A percentile compares a stretch with the other conserved stretches of the same genome.
Conservation (phyloP, 2,797 vertebrate genomes). For the Enteromius paludinosus region DNA sequence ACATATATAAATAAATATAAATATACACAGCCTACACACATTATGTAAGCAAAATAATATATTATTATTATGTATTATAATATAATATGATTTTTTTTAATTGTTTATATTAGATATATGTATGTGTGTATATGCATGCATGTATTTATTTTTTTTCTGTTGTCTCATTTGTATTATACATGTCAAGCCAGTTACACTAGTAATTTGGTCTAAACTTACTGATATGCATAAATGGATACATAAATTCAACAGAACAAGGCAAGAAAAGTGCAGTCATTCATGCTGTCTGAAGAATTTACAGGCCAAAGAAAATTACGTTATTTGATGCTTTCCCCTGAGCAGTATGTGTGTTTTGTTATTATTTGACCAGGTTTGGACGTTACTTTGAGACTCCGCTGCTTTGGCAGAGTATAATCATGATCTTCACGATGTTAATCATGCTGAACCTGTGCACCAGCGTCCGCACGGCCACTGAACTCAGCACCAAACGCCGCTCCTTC, state of each 20-base stretch:
- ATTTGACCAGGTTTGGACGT: constrained; percentile 85
- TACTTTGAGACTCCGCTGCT: constrained; percentile 91
- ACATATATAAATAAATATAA: too few species aligned
- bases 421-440: constrained; percentile 93
- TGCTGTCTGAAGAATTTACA: constrained; percentile 1
- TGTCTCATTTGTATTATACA: not conserved
- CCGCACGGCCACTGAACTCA: constrained; percentile 85
- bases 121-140: too few species aligned
- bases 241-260: not conserved
- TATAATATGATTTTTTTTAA: not conserved
- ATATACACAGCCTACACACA: too few species aligned
- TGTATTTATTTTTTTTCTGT: too few species aligned
- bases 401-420: constrained; percentile 97
- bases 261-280: not conserved
- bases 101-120: too few species aligned
- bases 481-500: constrained; percentile 87
- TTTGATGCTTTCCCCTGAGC: not conserved
- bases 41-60: too few species aligned
- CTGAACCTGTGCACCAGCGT: constrained; percentile 92
- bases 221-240: not conserved
- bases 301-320: not conserved
- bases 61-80: too few species aligned
- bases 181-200: not conserved
- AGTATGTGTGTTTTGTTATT: not conserved
- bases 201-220: not conserved